phyloP scores from a whole-genome alignment of 2,113 vertebrate genomes.

The Tenebrosternarchus preto region DNA sequence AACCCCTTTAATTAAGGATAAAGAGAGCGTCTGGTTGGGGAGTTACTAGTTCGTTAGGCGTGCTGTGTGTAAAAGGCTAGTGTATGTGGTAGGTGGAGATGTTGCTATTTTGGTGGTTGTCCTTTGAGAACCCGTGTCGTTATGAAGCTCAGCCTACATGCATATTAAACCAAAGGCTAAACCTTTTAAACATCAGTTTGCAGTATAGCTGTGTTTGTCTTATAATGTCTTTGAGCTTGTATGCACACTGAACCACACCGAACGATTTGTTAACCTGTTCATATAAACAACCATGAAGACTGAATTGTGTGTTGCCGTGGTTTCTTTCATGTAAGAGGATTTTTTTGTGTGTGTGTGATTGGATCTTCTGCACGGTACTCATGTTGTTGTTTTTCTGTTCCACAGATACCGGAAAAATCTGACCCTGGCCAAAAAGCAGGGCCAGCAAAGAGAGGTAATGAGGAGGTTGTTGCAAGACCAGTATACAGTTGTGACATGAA shows the following conservation, averaged over 20 bases:
- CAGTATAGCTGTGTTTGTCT: too few relatives aligned
- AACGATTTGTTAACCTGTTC: not conserved
- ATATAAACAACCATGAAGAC: not conserved
- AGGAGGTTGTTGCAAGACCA: not conserved
- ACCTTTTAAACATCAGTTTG: too few relatives aligned
- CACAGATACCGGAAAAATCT: constrained; percentile 87
- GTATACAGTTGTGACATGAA: constrained; percentile 12
- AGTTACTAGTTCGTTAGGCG: too few relatives aligned
- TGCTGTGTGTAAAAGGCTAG: too few relatives aligned
- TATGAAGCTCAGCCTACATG: too few relatives aligned
- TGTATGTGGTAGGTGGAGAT: too few relatives aligned
- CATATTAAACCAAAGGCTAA: too few relatives aligned
- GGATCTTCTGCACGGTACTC: not conserved
- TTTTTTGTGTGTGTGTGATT: not conserved
- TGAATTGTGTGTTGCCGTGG: not conserved
- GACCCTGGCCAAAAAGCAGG: constrained; percentile 82
- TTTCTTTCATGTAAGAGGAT: not conserved
- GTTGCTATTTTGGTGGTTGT: too few relatives aligned
- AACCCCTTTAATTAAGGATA: too few relatives aligned
- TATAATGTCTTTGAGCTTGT: too few relatives aligned
- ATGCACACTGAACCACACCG: not conserved
- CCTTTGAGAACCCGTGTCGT: too few relatives aligned
- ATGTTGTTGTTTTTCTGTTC: constrained; percentile 31
- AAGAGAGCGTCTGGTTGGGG: too few relatives aligned
- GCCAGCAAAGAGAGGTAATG: constrained; percentile 77